Conservation (phyloP, 2,113 vertebrate species). For the Muntiacus muntjak region DNA sequence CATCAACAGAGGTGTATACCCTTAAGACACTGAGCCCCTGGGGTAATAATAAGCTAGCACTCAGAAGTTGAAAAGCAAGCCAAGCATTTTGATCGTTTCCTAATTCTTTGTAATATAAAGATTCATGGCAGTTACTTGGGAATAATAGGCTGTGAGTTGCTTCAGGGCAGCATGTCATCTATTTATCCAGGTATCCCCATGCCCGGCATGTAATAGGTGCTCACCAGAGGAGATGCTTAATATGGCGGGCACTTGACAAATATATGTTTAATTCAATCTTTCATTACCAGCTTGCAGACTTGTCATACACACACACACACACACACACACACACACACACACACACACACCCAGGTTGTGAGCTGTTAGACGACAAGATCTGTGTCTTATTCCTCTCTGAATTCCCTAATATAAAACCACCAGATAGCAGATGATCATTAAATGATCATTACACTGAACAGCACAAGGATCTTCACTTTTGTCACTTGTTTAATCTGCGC, state of each 20-base stretch:
- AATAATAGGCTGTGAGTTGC: not conserved
- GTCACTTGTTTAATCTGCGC: not conserved
- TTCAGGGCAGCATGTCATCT: not conserved
- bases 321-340: not conserved
- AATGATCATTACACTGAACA: not conserved
- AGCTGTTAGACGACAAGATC: not conserved
- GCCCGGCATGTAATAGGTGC: not conserved
- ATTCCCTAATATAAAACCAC: not conserved
- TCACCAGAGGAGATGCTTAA: not conserved
- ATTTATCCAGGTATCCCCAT: not conserved
- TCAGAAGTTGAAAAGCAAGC: not conserved
- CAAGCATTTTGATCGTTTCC: not conserved
- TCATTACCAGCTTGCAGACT: not conserved
- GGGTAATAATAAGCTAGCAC: slow-evolving; percentile 16
- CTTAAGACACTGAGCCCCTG: slow-evolving; percentile 40
- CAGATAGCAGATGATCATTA: not conserved
- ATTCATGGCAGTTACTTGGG: not conserved
- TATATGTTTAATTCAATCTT: not conserved
- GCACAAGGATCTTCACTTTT: not conserved
- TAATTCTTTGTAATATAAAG: not conserved
- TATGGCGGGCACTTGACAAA: not conserved
- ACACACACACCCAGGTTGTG: not conserved
- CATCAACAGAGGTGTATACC: not conserved
- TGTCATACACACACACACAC: not conserved
- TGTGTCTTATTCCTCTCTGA: not conserved